Percentiles rank a stretch among this genome's conserved stretches.
Conservation (phyloP, 1,140 invertebrate genomes). For the Hetaerina americana region DNA sequence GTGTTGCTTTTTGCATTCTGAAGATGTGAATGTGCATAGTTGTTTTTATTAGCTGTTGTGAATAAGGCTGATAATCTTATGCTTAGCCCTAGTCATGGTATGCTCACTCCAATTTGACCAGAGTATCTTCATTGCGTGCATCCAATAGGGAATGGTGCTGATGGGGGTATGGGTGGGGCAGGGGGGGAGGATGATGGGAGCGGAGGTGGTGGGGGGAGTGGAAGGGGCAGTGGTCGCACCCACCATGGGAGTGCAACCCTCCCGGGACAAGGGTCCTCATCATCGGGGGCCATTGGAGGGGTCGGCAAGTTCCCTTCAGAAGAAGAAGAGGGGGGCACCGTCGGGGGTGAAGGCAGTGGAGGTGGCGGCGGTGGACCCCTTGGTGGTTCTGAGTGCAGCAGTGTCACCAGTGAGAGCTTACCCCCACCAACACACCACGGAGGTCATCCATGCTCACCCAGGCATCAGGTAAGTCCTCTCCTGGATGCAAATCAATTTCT, state of each 20-base stretch:
- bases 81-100: not conserved
- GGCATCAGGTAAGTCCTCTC: not conserved
- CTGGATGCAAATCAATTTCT: too few species aligned
- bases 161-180: not conserved
- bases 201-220: not conserved
- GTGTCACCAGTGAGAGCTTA: slow-evolving; percentile 62
- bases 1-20: not conserved
- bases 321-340: slow-evolving; percentile 25
- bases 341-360: not conserved
- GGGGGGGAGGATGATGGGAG: not conserved
- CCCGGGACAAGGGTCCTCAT: slow-evolving; percentile 38
- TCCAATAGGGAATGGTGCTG: slow-evolving; percentile 38
- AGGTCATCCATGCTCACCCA: not conserved
- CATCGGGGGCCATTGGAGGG: slow-evolving; percentile 35
- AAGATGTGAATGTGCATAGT: not conserved
- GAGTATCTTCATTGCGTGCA: not conserved
- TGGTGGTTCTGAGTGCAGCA: slow-evolving; percentile 56
- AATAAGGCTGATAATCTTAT: not conserved
- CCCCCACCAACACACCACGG: slow-evolving; percentile 22
- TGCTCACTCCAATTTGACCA: not conserved
- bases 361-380: not conserved
- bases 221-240: slow-evolving; percentile 13
- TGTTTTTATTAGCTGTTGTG: not conserved
- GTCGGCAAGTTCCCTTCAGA: slow-evolving; percentile 55
- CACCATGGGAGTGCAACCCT: slow-evolving; percentile 47